Percentiles rank a stretch among this genome's conserved stretches.
phyloP scores from a whole-genome alignment of 2,113 vertebrate genomes.

The Amphiprion percula region DNA sequence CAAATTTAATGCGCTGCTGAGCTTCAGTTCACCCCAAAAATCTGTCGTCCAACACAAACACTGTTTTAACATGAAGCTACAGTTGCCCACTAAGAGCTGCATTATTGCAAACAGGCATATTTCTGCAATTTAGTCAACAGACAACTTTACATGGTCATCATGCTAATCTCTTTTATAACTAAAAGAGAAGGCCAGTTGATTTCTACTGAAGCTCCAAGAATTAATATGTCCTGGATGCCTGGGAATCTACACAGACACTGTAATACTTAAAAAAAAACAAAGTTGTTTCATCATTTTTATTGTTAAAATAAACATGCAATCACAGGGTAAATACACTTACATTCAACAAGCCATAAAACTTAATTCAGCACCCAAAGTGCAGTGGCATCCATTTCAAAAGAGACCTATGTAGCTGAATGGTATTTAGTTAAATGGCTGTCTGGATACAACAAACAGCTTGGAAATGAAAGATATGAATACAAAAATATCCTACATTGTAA shows the following conservation, averaged over 20 bases:
- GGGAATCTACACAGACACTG: neutral
- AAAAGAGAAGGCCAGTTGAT: no score
- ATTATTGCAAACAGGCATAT: no score
- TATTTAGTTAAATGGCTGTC: constrained; percentile 6
- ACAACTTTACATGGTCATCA: no score
- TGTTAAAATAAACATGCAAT: constrained; percentile 71
- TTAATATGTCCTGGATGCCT: no score
- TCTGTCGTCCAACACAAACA: neutral
- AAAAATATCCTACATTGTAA: constrained; percentile 38
- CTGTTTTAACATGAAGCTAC: no score
- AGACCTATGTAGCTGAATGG: constrained; percentile 25
- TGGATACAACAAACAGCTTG: constrained; percentile 27
- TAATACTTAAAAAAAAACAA: neutral
- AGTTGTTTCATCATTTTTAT: constrained; percentile 58
- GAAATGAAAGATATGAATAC: constrained; percentile 32
- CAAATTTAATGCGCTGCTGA: no score
- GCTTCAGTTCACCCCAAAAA: no score
- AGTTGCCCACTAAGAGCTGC: no score
- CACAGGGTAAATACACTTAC: constrained; percentile 39
- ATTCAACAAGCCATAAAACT: constrained; percentile 49
- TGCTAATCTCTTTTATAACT: no score
- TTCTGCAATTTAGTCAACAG: no score
- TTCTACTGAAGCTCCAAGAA: no score
- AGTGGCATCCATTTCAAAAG: constrained; percentile 43
- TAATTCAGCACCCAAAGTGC: constrained; percentile 58